Conservation (phyloP, 30 jellyfish, hydroid and myxozoan genomes). For the Morbakka virulenta region DNA sequence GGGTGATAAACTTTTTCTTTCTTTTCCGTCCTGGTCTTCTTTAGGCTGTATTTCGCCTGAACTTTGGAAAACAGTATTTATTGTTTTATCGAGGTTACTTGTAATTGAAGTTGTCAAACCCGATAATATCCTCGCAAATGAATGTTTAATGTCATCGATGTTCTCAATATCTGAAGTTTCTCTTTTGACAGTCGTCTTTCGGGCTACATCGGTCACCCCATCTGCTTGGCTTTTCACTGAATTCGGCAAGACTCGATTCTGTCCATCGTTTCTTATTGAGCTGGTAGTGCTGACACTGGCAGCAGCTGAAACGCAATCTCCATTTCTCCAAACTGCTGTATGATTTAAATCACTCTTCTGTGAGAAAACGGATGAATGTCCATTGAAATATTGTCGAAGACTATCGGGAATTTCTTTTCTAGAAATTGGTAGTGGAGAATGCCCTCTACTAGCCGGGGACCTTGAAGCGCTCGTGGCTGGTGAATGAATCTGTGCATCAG, state of each 20-base stretch:
- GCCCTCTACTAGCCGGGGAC: background rate
- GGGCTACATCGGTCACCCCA: background rate
- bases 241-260: background rate
- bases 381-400: background rate
- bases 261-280: background rate
- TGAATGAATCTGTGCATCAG: background rate
- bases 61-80: slow-evolving; percentile 46
- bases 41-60: background rate
- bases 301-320: background rate
- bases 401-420: background rate
- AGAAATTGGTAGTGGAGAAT: background rate
- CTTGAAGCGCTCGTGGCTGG: background rate
- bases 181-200: background rate
- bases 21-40: background rate
- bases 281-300: background rate
- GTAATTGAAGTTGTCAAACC: slow-evolving; percentile 61
- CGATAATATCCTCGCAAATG: slow-evolving; percentile 66
- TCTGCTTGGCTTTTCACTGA: background rate
- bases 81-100: slow-evolving; percentile 47
- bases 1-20: background rate
- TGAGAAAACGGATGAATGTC: background rate
- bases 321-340: too few relatives aligned
- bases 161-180: slow-evolving; percentile 20
- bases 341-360: too few relatives aligned
- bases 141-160: slow-evolving; percentile 59